Evolutionary conservation across 2,113 vertebrate genomes (phyloP).

Genomic region (Panthera uncia): DNA sequence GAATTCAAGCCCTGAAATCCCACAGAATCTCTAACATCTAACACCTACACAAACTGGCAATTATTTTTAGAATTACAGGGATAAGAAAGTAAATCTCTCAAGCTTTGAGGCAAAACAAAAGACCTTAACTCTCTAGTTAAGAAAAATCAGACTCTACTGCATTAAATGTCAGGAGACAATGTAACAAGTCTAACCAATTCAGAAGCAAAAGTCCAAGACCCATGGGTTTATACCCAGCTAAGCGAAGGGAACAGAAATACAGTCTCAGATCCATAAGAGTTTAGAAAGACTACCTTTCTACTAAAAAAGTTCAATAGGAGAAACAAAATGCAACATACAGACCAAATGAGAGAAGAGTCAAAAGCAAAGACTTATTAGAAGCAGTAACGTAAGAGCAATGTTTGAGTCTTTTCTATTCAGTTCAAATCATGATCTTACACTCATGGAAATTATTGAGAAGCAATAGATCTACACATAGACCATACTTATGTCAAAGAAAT

Average conservation of each 20-base stretch:
- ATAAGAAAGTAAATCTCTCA: not conserved
- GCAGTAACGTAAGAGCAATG: not conserved
- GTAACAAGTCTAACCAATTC: not conserved
- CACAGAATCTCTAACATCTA: not conserved
- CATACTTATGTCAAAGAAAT: not conserved
- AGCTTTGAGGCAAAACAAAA: not conserved
- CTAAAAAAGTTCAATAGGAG: not conserved
- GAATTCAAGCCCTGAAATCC: not conserved
- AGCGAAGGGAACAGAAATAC: not conserved
- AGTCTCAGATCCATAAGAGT: not conserved
- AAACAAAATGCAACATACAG: not conserved
- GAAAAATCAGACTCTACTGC: not conserved
- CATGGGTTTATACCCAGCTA: not conserved
- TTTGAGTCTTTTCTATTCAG: not conserved
- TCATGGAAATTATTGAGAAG: not conserved
- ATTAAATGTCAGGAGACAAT: not conserved
- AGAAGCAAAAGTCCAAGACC: not conserved
- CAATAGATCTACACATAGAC: not conserved
- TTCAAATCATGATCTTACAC: not conserved
- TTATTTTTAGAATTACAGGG: not conserved
- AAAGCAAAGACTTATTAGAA: not conserved
- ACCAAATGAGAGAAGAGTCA: not conserved
- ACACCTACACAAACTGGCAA: not conserved
- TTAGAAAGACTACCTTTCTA: not conserved
- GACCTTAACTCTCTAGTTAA: not conserved